Evolutionary conservation across 2,888 invertebrate genomes (phyloP), one percentile per base, ranked within the genome.

Genomic region (Psylliodes chrysocephalus): DNA sequence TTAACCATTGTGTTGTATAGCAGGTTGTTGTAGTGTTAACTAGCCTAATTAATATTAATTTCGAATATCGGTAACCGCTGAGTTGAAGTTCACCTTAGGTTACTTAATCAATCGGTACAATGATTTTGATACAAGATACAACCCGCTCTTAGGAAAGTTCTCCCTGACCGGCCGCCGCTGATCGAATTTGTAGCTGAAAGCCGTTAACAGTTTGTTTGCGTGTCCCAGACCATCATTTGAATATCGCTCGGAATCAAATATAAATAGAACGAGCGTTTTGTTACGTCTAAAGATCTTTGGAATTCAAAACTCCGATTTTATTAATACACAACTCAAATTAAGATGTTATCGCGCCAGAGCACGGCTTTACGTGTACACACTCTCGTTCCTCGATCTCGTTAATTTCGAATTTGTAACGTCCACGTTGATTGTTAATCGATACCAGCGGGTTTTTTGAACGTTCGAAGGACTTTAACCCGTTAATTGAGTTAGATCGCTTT

Each of bases 231-330:
- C 69, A 74, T 75, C 74, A 78, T 78, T 78, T 78, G 77, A 77
- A 78, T 78, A 78, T 78, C 78, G 73, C 70, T 46, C 67, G 71
- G 71, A 71, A 78, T 77, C 77, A 76, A 76, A 77, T 76, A 76
- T 73, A 76, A 77, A 78, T 76, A 74, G 75, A 74, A 72, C 73
- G 71, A 74, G 70, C 78, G 77, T 78, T 78, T 78, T 77, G 77
- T 77, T 75, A 72, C 73, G 67, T 70, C 70, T 12, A 35, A 67
- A 72, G 67, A 74, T 75, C 75, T 71, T 59, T 63, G 70, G 70
- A 72, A 72, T 73, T 73, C 71, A 68, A 74, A 75, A 69, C 69
- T 71, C 70, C 67, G 68, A 71, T 69, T 75, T 75, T 74, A 75
- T 74, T 75, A 73, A 73, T 74, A 73, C 71, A 71, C 71, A 51